Base-by-base conservation (phyloP, 2,113 vertebrate genomes). In the Cavia porcellus region DNA sequence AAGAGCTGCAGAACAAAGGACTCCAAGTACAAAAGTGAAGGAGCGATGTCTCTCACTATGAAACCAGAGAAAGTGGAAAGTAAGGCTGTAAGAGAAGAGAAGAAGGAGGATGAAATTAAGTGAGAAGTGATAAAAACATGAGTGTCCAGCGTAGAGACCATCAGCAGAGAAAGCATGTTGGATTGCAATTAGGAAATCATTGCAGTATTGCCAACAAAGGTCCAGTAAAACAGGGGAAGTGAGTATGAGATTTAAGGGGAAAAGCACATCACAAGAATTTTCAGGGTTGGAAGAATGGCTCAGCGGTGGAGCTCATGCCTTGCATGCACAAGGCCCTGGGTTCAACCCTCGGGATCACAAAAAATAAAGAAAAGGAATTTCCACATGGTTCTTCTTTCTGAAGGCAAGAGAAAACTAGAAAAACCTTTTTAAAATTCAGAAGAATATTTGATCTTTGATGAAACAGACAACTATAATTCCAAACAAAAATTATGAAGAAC, bases 391-490 rank as follows among this genome's bases (percentile, higher is more conserved):
- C 4, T 83, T 83, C 30, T 83, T 61, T 90, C 80, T 86, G 59
- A 96, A 91, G 19, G 8, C 28, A 92, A 55, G 38, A 93, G 5
- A 92, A 94, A 93, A 83, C 30, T 7, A 75, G 32, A 30, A 70
- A n/a, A 19, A 70, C 7, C 7, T 35, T 88, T 89, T 91, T 13
- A 57, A 94, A 89, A 70, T 3, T 1, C 38, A 77, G 12, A 74
- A 72, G 45, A 32, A 88, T 90, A 90, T 12, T 61, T 2, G n/a
- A 4, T 77, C 30, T 96, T 95, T 80, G 93, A 62, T 85, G 88
- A 87, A 89, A 93, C 11, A 62, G 14, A 2, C 4, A 38, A 55
- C 22, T 96, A 22, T 86, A 86, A 92, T 38, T 75, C 7, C 20
- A 86, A 82, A 72, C 8, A 86, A 32, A 47, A 50, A 14, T 38